phyloP scores from a whole-genome alignment of 2,888 invertebrate genomes.

The Tinea pellionella region DNA sequence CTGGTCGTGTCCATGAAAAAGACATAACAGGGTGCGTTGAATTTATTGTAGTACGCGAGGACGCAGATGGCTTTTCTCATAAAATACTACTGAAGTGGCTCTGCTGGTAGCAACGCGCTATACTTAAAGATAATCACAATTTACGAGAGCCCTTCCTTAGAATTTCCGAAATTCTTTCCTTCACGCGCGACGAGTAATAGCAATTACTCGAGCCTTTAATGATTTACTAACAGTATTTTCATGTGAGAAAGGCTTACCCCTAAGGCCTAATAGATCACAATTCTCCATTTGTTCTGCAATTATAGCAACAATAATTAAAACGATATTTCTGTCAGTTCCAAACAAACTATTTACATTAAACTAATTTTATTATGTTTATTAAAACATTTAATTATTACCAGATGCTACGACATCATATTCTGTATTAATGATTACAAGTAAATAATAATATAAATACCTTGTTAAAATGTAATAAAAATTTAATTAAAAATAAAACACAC shows the following conservation, averaged over 20 bases:
- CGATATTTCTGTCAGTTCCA: background rate
- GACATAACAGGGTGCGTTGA: constrained; percentile 59
- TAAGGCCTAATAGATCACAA: constrained; percentile 4
- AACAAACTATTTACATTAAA: no score
- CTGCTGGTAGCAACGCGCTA: constrained; percentile 50
- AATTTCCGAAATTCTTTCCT: constrained; percentile 48
- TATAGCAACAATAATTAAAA: background rate
- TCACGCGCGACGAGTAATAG: constrained; percentile 37
- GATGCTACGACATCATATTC: no score
- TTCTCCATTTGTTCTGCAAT: background rate
- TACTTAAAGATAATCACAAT: constrained; percentile 68
- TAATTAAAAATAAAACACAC: no score
- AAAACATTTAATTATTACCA: no score
- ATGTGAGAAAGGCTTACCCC: background rate
- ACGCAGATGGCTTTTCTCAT: constrained; percentile 65
- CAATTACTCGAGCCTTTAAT: constrained; percentile 49
- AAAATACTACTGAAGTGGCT: constrained; percentile 60
- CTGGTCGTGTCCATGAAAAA: constrained; percentile 58
- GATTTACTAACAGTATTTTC: constrained; percentile 27
- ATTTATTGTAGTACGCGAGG: constrained; percentile 60
- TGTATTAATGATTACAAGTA: no score
- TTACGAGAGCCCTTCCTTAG: constrained; percentile 51
- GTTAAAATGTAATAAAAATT: no score
- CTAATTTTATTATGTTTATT: no score
- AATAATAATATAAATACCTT: no score